Evolutionary conservation across 1,140 invertebrate genomes (phyloP).

Genomic region (Nomia melanderi): DNA sequence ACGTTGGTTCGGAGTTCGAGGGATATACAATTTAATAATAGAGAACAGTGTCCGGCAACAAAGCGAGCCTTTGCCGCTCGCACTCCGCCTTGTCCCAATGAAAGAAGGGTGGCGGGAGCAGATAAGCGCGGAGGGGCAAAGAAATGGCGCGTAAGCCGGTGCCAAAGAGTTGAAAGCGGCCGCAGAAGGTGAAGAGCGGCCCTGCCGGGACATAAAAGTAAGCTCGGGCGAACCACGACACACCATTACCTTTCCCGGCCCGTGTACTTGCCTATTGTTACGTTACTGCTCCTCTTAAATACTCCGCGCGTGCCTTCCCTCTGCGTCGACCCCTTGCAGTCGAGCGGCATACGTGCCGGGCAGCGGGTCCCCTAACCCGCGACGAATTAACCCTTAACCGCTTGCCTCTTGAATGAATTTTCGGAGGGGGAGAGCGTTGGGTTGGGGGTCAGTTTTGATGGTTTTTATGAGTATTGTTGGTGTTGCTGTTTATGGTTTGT

Average conservation of each 20-base stretch:
- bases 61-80: conserved; percentile 57
- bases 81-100: conserved; percentile 31
- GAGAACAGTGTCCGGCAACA: conserved; percentile 69
- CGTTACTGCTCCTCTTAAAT: conserved; percentile 61
- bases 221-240: conserved; percentile 74
- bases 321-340: conserved; percentile 12
- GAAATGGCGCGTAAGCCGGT: conserved; percentile 36
- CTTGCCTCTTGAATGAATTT: too few species aligned
- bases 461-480: too few species aligned
- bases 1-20: conserved; percentile 42
- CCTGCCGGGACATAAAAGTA: conserved; percentile 74
- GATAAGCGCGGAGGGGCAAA: conserved; percentile 9
- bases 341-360: too few species aligned
- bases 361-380: too few species aligned
- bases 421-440: too few species aligned
- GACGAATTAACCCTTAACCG: too few species aligned
- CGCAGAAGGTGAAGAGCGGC: conserved; percentile 49
- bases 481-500: too few species aligned
- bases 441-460: too few species aligned
- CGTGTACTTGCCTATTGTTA: conserved; percentile 59
- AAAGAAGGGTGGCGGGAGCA: neutral
- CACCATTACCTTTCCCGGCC: conserved; percentile 73
- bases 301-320: conserved; percentile 52
- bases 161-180: conserved; percentile 43
- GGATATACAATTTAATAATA: conserved; percentile 75